A percentile compares a stretch with the other conserved stretches of the same genome.
phyloP scores from a whole-genome alignment of 2,888 invertebrate genomes.

The Drosophila anomelani region DNA sequence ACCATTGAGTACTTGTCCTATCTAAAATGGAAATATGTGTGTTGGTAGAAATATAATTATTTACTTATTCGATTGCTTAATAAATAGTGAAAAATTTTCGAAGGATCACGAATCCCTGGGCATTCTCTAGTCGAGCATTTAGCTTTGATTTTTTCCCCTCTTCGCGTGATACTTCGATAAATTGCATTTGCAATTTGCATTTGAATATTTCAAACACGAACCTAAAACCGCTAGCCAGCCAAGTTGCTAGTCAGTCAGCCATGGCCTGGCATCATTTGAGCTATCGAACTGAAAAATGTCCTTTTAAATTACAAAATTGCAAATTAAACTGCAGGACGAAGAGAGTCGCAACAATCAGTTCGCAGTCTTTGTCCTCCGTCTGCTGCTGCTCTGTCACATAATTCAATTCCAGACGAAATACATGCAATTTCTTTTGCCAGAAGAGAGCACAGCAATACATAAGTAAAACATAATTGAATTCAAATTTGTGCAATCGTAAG shows the following conservation, averaged over 20 bases:
- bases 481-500: constrained; percentile 80
- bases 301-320: constrained; percentile 80
- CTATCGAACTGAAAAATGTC: constrained; percentile 80
- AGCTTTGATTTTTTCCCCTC: constrained; percentile 10
- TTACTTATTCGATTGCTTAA: background rate
- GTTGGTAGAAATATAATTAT: background rate
- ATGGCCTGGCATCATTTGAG: constrained; percentile 70
- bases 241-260: constrained; percentile 49
- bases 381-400: constrained; percentile 62
- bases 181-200: constrained; percentile 57
- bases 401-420: constrained; percentile 77
- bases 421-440: constrained; percentile 73
- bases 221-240: constrained; percentile 41
- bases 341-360: constrained; percentile 48
- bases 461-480: constrained; percentile 80
- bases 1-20: background rate
- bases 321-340: constrained; percentile 69
- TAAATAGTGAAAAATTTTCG: background rate
- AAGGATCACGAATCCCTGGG: constrained; percentile 1
- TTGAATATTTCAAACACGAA: constrained; percentile 52
- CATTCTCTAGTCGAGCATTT: constrained; percentile 24
- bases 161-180: constrained; percentile 35
- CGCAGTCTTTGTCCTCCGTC: constrained; percentile 29
- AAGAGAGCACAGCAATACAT: constrained; percentile 61
- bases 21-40: background rate